Conservation (phyloP, 2,888 invertebrate species). For the Drosophila anomelani region DNA sequence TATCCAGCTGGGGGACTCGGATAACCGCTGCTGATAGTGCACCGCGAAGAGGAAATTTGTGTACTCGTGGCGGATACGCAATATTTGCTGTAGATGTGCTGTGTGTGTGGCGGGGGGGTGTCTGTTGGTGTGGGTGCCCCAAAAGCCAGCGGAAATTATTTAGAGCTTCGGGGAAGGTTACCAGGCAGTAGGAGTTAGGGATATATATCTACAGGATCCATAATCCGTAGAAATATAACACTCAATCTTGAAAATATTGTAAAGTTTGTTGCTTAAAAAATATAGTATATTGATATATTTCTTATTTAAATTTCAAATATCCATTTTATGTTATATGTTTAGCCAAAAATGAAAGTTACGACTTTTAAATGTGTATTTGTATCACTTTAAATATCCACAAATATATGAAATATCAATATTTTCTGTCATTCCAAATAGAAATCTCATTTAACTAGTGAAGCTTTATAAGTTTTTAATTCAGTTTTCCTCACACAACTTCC, state of each 20-base stretch:
- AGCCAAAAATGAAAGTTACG: too few relatives aligned
- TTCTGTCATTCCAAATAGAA: too few relatives aligned
- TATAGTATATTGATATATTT: too few relatives aligned
- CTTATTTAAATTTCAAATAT: too few relatives aligned
- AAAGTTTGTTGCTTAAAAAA: not conserved
- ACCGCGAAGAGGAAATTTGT: slow-evolving; percentile 36
- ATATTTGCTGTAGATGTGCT: slow-evolving; percentile 10
- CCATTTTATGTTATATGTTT: not conserved
- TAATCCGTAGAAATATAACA: not conserved
- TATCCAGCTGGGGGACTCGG: slow-evolving; percentile 1
- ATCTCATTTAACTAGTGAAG: too few relatives aligned
- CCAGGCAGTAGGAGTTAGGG: not conserved
- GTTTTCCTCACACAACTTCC: too few relatives aligned
- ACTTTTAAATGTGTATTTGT: not conserved
- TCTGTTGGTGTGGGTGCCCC: slow-evolving; percentile 12
- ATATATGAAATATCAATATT: not conserved
- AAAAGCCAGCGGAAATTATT: slow-evolving; percentile 55
- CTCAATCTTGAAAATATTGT: not conserved
- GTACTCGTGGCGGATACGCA: slow-evolving; percentile 41
- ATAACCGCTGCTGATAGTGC: slow-evolving; percentile 30
- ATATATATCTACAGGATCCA: not conserved
- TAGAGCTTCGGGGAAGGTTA: slow-evolving; percentile 38
- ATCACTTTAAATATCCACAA: not conserved
- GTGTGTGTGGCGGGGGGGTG: slow-evolving; percentile 6
- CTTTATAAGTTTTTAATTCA: not conserved